These are phyloP conservation scores for Cenopis cana DNA, from an alignment of 2,888 invertebrate genomes.

Conservation along the genomic window DNA sequence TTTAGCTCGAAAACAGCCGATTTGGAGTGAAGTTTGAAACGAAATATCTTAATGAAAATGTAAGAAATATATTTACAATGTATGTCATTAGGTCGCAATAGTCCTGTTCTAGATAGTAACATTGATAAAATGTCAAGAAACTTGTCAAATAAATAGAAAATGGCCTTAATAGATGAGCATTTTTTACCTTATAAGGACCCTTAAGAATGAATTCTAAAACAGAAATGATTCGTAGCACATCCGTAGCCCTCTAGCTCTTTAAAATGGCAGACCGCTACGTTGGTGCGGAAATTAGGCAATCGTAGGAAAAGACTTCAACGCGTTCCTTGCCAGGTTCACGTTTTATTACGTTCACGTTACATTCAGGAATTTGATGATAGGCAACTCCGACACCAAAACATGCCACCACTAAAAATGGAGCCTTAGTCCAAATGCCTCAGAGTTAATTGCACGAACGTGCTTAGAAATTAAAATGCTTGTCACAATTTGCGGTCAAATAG, in stretches of 20 bases:
- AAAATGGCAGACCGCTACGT: conserved; percentile 12
- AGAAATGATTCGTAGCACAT: neutral
- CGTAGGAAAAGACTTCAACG: conserved; percentile 36
- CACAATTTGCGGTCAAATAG: conserved; percentile 11
- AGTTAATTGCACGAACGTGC: conserved; percentile 42
- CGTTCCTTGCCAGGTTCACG: conserved; percentile 11
- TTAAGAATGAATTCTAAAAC: too few relatives aligned
- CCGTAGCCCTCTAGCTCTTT: neutral
- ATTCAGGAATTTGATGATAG: conserved; percentile 30
- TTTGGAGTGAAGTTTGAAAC: too few relatives aligned
- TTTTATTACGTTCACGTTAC: too few relatives aligned
- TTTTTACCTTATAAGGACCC: too few relatives aligned
- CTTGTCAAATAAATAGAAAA: too few relatives aligned
- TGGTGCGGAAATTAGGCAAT: conserved; percentile 20
- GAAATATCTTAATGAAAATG: too few relatives aligned
- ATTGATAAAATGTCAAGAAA: too few relatives aligned
- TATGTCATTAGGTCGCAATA: too few relatives aligned
- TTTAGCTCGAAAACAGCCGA: too few relatives aligned
- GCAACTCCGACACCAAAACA: conserved; percentile 34
- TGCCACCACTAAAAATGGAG: conserved; percentile 37
- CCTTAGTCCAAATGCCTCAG: conserved; percentile 31
- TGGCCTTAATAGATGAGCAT: too few relatives aligned
- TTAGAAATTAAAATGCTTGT: conserved; percentile 25
- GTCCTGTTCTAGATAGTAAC: too few relatives aligned
- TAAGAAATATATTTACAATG: too few relatives aligned